A percentile compares a stretch with the other conserved stretches of the same genome.
Conservation (phyloP, 1,140 invertebrate genomes). For the Metopolophium dirhodum region DNA sequence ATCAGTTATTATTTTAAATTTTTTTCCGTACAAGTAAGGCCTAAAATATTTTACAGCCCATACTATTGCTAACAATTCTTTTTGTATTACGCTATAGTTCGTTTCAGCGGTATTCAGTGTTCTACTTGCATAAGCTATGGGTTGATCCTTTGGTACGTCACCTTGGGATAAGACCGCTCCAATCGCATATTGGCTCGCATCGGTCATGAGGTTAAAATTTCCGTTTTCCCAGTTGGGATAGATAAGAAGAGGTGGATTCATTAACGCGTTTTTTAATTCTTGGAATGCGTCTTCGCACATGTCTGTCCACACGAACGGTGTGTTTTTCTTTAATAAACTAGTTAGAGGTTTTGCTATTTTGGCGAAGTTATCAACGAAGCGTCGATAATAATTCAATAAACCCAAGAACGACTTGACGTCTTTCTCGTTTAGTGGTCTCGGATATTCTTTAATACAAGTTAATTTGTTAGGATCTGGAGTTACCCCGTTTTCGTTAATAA, state of each 20-base stretch:
- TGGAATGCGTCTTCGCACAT: neutral
- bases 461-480: conserved; percentile 62
- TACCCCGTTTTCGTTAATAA: conserved; percentile 62
- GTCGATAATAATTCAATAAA: conserved; percentile 62
- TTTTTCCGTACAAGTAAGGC: neutral
- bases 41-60: neutral
- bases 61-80: neutral
- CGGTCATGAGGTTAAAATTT: neutral
- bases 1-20: too few relatives aligned
- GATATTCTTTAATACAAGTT: conserved; percentile 61
- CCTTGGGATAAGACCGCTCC: neutral
- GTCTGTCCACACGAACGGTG: neutral
- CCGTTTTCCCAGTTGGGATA: conserved; percentile 58
- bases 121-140: neutral
- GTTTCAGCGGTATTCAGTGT: neutral
- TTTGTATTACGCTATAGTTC: neutral
- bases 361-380: conserved; percentile 61
- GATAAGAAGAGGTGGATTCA: conserved; percentile 60
- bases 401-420: conserved; percentile 63
- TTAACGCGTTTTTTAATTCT: conserved; percentile 61
- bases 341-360: conserved; percentile 61
- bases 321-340: conserved; percentile 58
- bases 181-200: neutral
- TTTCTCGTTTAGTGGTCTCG: conserved; percentile 60
- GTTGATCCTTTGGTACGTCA: neutral